Percentiles rank a stretch among this genome's conserved stretches.
Evolutionary conservation across 2,113 vertebrate genomes (phyloP).

Genomic region (Solea senegalensis): DNA sequence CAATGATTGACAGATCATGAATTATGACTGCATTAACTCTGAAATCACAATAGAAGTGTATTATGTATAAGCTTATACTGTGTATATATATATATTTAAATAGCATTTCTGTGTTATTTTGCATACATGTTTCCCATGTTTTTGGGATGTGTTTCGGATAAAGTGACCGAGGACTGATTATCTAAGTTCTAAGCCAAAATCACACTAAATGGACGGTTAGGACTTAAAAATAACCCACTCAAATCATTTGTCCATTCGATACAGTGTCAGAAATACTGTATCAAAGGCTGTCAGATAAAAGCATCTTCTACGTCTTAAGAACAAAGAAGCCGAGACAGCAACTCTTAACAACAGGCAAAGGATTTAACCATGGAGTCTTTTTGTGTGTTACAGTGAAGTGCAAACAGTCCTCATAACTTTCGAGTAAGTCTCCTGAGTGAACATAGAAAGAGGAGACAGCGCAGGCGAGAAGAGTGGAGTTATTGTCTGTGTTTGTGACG

Average conservation of each 20-base stretch:
- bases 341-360: not conserved
- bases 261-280: not conserved
- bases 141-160: no score
- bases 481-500: constrained; percentile 29
- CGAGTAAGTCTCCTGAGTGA: not conserved
- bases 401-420: not conserved
- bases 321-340: not conserved
- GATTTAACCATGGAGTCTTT: not conserved
- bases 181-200: no score
- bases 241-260: not conserved
- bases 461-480: not conserved
- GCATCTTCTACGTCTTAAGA: not conserved
- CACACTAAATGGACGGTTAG: not conserved
- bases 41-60: no score
- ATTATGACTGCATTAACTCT: no score
- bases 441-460: not conserved
- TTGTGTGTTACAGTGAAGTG: constrained; percentile 2
- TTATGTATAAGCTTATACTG: no score
- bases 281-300: constrained; percentile 18
- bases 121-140: no score
- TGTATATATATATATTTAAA: no score
- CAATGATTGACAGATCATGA: no score
- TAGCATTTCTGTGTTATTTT: no score
- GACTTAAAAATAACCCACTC: not conserved
- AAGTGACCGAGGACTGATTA: no score